phyloP scores from a whole-genome alignment of 2,888 invertebrate species.

The Bombylius discolor region DNA sequence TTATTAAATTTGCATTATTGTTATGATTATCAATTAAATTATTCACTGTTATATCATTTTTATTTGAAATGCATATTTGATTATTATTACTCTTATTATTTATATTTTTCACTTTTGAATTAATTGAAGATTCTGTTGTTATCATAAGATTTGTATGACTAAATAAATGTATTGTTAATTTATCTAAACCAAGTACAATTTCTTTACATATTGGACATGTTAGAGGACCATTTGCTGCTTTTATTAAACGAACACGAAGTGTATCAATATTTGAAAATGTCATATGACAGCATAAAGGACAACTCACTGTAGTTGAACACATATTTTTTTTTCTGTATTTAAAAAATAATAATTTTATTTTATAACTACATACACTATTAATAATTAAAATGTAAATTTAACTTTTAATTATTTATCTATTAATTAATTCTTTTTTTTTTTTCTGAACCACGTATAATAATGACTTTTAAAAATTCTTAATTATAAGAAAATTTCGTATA shows the following conservation, averaged over 20 bases:
- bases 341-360: not conserved
- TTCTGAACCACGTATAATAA: no score
- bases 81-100: no score
- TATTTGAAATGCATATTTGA: no score
- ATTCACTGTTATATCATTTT: no score
- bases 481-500: no score
- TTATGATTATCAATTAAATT: slow-evolving; percentile 11
- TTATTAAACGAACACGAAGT: slow-evolving; percentile 56
- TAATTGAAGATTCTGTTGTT: not conserved
- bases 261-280: slow-evolving; percentile 59
- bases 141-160: slow-evolving; percentile 43
- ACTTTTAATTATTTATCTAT: no score
- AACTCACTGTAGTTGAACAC: slow-evolving; percentile 49
- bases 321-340: slow-evolving; percentile 18
- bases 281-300: slow-evolving; percentile 63
- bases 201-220: slow-evolving; percentile 68
- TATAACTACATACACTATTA: no score
- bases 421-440: no score
- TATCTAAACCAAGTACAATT: slow-evolving; percentile 60
- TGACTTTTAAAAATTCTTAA: no score
- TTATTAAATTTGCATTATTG: no score
- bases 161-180: slow-evolving; percentile 71
- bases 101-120: no score
- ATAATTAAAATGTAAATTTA: no score
- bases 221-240: slow-evolving; percentile 60